phyloP scores from a whole-genome alignment of 2,113 vertebrate genomes.

The Thunnus maccoyii region DNA sequence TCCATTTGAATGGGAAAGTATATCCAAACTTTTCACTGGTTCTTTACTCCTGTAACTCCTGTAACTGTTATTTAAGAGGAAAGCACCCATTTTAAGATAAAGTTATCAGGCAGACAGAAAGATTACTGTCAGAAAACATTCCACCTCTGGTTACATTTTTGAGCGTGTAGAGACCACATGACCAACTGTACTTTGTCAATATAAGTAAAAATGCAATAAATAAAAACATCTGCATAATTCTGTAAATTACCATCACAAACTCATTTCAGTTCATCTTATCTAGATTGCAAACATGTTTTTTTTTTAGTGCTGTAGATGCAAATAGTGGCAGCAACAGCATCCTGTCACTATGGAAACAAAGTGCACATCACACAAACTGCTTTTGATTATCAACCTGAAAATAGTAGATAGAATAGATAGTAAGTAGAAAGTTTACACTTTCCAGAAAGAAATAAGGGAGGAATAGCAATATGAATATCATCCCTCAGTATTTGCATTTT shows the following conservation, averaged over 20 bases:
- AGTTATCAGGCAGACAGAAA: too few relatives aligned
- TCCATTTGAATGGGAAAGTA: too few relatives aligned
- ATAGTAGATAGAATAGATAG: background rate
- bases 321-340: background rate
- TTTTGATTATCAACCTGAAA: slow-evolving; percentile 6
- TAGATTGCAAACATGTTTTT: background rate
- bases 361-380: background rate
- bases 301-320: background rate
- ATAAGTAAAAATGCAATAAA: background rate
- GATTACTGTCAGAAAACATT: too few relatives aligned
- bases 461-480: too few relatives aligned
- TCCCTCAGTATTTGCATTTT: too few relatives aligned
- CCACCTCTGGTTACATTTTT: too few relatives aligned
- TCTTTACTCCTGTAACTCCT: too few relatives aligned
- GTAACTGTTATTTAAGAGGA: too few relatives aligned
- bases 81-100: too few relatives aligned
- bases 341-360: slow-evolving; percentile 25
- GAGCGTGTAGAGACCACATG: background rate
- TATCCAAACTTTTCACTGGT: too few relatives aligned
- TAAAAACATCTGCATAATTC: background rate
- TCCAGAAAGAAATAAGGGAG: background rate
- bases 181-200: background rate
- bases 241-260: background rate
- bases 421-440: background rate
- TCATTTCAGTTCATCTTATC: background rate